Evolutionary conservation across 2,888 invertebrate genomes (phyloP), one percentile per base, ranked within the genome.

Genomic region (Unio pictorum): DNA sequence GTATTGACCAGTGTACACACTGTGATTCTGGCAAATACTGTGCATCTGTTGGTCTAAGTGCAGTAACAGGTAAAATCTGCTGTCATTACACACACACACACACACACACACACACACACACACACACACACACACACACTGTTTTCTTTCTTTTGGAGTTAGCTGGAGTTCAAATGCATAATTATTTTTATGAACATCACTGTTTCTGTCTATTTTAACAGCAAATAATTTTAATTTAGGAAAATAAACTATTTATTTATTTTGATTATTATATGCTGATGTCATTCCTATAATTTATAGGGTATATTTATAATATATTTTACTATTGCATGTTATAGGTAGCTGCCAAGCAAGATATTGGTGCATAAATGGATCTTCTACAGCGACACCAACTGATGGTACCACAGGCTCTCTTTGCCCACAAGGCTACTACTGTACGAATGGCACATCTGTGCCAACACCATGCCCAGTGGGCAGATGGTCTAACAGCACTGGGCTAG

Each of bases 11-110:
- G 66, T 89, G 89, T 72, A 81, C 83, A 6, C 69, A 73, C 4
- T 89, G 89, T 80, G 83, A 86, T 74, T 76, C 87, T 20, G 89
- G 89, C 2, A 84, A 83, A 67, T 89, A 86, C 75, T 89, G 89
- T 68, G 80, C 66, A 4, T 68, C 76, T 54, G 66, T 77, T 5
- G 86, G 86, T 61, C 78, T 73, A 34, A 80, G 59, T 54, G 68
- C 67, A 57, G 75, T 79, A 20, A 81, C 86, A 73, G 86, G 86
- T 85, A 64, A 34, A 68, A n/a, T n/a, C 3, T 6, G 26, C 60
- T 23, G 26, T 55, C 23, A 64, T n/a, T 20, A 28, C 20, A 64
- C 45, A 20, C 61, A 26, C 34, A 34, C 34, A 34, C 34, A 7
- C 34, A 34, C 34, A 34, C 7, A 34, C 30, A 30, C 30, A 3